Conservation (phyloP, 2,797 vertebrate genomes). For the Rhincodon typus region DNA sequence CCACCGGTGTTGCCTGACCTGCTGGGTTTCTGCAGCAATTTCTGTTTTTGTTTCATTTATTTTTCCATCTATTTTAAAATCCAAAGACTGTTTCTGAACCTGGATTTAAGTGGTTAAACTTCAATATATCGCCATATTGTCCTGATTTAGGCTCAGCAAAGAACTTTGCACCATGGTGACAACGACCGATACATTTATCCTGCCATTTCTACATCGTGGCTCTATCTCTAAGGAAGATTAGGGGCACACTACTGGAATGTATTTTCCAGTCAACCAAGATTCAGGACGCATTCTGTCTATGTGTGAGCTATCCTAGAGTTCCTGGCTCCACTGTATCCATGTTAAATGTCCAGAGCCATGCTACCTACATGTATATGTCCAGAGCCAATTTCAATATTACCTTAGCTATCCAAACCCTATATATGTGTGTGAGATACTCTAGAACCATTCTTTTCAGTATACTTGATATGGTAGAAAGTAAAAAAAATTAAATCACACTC, state of each 20-base stretch:
- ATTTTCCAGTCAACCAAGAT: not conserved
- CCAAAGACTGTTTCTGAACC: not conserved
- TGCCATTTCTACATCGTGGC: not conserved
- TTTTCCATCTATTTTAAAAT: not conserved
- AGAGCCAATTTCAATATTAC: not conserved
- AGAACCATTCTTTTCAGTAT: not conserved
- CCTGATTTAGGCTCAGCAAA: not conserved
- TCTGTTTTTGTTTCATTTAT: not conserved
- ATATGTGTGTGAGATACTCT: not conserved
- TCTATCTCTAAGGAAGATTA: not conserved
- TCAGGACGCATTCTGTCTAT: not conserved
- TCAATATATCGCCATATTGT: too few species aligned
- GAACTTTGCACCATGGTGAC: not conserved
- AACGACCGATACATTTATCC: not conserved
- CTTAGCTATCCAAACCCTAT: not conserved
- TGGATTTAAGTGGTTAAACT: not conserved
- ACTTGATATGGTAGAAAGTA: not conserved
- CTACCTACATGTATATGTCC: not conserved
- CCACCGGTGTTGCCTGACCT: too few species aligned
- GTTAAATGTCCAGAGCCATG: not conserved
- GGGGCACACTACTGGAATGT: not conserved
- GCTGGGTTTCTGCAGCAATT: too few species aligned
- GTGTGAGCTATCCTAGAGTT: not conserved
- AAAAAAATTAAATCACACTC: not conserved
- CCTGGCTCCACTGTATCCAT: not conserved